Conservation (phyloP, 1,140 invertebrate genomes). For the Hormaphis cornu region DNA sequence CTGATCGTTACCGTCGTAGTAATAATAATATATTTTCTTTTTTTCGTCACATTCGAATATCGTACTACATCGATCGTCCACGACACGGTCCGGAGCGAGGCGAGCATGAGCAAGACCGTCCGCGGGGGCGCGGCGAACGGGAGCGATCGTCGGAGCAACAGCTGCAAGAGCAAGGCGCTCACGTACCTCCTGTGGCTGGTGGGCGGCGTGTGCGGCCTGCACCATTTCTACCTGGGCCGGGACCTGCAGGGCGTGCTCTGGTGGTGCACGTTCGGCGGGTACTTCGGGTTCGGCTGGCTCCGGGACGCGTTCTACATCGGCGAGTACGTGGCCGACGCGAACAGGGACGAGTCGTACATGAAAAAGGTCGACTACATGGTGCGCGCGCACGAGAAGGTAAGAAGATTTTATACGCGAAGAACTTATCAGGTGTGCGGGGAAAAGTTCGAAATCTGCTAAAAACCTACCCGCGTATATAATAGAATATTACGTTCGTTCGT, state of each 20-base stretch:
- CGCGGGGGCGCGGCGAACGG: not conserved
- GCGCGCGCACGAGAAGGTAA: slow-evolving; percentile 54
- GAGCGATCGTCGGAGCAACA: not conserved
- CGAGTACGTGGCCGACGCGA: slow-evolving; percentile 76
- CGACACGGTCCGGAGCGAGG: not conserved
- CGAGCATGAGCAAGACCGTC: not conserved
- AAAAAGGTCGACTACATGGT: slow-evolving; percentile 56
- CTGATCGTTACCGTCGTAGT: too few species aligned
- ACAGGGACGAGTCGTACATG: slow-evolving; percentile 63
- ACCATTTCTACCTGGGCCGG: slow-evolving; percentile 81
- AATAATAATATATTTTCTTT: too few species aligned
- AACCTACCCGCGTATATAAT: too few species aligned
- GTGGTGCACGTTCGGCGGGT: slow-evolving; percentile 77
- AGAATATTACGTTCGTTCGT: too few species aligned
- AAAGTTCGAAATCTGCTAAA: too few species aligned
- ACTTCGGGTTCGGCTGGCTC: slow-evolving; percentile 75
- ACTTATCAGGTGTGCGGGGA: too few species aligned
- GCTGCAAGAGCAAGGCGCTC: slow-evolving; percentile 60
- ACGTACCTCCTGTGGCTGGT: slow-evolving; percentile 78
- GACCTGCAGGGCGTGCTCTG: slow-evolving; percentile 86
- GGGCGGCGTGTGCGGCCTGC: slow-evolving; percentile 75
- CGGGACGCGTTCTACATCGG: slow-evolving; percentile 77
- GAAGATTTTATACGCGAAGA: not conserved
- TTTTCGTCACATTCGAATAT: too few species aligned
- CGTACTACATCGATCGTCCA: too few species aligned